These are phyloP conservation scores for pig (Sus scrofa) DNA, from an alignment of 2,113 vertebrate genomes.

Conservation along the genomic window T2T-Sscrofa CM000814.6:32170501-32171000, in stretches of 20 bases:
- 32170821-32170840: not conserved
- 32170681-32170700: not conserved
- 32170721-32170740: not conserved
- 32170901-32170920: not conserved
- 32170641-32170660: too few species aligned
- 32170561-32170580: too few species aligned
- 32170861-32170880: not conserved
- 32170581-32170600: too few species aligned
- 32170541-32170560: too few species aligned
- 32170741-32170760: not conserved
- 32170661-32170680: too few species aligned
- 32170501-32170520: too few species aligned
- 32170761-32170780: not conserved
- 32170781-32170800: not conserved
- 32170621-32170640: too few species aligned
- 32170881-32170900: not conserved
- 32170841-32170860: not conserved
- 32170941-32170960: not conserved
- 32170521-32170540: too few species aligned
- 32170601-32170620: too few species aligned
- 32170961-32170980: fast-evolving
- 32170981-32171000: not conserved
- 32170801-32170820: not conserved
- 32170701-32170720: not conserved
- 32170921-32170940: not conserved